Evolutionary conservation across 2,888 invertebrate species (phyloP), one percentile per base, ranked within the genome.

Genomic region (Ophion slaviceki): DNA sequence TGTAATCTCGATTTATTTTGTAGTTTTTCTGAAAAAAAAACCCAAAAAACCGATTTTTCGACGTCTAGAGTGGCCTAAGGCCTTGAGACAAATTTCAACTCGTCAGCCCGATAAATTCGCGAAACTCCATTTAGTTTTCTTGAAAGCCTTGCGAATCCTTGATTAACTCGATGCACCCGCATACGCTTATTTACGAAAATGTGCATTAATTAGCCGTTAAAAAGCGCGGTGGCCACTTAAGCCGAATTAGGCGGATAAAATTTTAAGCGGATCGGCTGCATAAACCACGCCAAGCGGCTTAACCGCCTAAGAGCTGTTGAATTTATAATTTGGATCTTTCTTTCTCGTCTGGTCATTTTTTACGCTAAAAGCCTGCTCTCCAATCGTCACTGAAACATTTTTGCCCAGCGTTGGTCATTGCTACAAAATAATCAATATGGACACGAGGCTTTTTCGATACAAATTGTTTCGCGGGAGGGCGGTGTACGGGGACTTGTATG

Each of bases 221-320:
- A 28, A 28, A 70, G 70, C 28, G 28, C 47, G 17, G 4, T 53
- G 53, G 47, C 47, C 17, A 17, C 17, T 28, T 47, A 28, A 47
- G 70, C 47, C 24, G 47, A 70, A 47, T 70, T 53, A 28, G 47
- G 28, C 53, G 47, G 47, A 28, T 24, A 28, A 70, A 70, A 53
- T 70, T 70, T 70, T 70, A 70, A 70, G 24, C 53, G 53, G 70
- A 70, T 70, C 53, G 70, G 17, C 70, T 53, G 14, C 24, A 47
- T 70, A 70, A 70, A 28, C 70, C 28, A 28, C 24, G 28, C 53
- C 28, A 70, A 53, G 24, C 24, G 28, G 70, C 53, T 70, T 70
- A 28, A 70, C 24, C 24, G 47, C 53, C 7, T 47, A 28, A 17
- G 3, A 47, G 17, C n/a, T 70, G 28, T 53, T 14, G 28, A 7